phyloP scores from a whole-genome alignment of 2,797 vertebrate species.

The Adrianichthys oophorus region DNA sequence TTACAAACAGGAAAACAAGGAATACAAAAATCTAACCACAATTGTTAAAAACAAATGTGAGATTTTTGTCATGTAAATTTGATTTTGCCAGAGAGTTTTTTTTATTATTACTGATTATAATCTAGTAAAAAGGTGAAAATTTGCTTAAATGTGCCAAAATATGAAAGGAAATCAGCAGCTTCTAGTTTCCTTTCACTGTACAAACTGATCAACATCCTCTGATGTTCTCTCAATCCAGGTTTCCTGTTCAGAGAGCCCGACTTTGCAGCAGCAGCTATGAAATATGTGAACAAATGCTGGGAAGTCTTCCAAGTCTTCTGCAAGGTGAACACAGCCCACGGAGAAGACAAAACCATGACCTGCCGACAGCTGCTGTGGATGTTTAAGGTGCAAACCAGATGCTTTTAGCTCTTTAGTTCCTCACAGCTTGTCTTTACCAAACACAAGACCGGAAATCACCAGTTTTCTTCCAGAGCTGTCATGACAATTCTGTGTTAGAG shows the following conservation, averaged over 20 bases:
- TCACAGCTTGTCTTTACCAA: too few species aligned
- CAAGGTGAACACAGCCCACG: conserved; percentile 17
- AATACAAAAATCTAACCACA: too few species aligned
- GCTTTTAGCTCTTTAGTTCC: too few species aligned
- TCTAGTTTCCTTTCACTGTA: neutral
- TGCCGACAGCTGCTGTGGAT: conserved; percentile 87
- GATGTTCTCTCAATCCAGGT: conserved; percentile 51
- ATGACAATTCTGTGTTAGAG: too few species aligned
- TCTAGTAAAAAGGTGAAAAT: neutral
- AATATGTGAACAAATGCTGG: conserved; percentile 80
- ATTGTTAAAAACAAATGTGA: neutral
- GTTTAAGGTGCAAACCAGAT: conserved; percentile 76
- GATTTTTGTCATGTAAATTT: too few species aligned
- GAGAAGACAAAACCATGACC: conserved; percentile 77
- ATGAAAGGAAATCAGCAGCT: neutral
- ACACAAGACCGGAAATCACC: too few species aligned
- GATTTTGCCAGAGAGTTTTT: too few species aligned
- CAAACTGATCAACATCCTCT: neutral
- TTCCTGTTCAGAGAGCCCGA: conserved; percentile 73
- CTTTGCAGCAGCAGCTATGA: conserved; percentile 54
- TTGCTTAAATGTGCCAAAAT: neutral
- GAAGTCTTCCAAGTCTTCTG: conserved; percentile 77
- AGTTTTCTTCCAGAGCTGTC: too few species aligned
- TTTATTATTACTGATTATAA: too few species aligned
- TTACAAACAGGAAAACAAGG: neutral